Conservation (phyloP, 2,113 vertebrate species). For the Pavo muticus region DNA sequence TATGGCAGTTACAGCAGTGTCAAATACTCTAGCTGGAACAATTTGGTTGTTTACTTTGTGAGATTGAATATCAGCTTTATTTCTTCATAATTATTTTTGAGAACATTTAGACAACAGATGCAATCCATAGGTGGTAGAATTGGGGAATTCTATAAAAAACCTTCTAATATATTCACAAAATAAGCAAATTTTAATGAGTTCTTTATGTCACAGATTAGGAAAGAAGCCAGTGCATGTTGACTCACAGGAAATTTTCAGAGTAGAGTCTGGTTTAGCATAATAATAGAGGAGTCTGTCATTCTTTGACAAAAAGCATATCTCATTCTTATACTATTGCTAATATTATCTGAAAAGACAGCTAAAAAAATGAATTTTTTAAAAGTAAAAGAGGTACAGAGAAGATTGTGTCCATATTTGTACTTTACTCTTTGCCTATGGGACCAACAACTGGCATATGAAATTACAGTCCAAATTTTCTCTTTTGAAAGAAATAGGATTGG, state of each 20-base stretch:
- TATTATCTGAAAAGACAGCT: neutral
- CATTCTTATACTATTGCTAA: neutral
- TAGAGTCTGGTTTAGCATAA: neutral
- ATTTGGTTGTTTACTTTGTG: neutral
- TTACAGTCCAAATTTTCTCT: neutral
- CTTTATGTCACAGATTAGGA: neutral
- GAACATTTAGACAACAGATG: neutral
- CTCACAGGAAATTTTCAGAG: constrained; percentile 19
- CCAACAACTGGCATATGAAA: neutral
- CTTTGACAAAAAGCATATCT: neutral
- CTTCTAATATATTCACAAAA: constrained; percentile 7
- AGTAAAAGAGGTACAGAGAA: neutral
- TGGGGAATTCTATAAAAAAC: neutral
- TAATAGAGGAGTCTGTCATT: neutral
- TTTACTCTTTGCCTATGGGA: neutral
- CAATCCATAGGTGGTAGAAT: neutral
- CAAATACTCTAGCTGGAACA: neutral
- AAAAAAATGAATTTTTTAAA: neutral
- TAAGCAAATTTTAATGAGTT: neutral
- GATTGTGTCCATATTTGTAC: neutral
- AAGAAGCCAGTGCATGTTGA: neutral
- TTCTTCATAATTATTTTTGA: neutral
- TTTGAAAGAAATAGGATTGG: neutral
- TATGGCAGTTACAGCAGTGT: neutral
- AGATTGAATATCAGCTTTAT: neutral